Conservation (phyloP, 2,888 invertebrate genomes). For the Podotricha telesiphe region DNA sequence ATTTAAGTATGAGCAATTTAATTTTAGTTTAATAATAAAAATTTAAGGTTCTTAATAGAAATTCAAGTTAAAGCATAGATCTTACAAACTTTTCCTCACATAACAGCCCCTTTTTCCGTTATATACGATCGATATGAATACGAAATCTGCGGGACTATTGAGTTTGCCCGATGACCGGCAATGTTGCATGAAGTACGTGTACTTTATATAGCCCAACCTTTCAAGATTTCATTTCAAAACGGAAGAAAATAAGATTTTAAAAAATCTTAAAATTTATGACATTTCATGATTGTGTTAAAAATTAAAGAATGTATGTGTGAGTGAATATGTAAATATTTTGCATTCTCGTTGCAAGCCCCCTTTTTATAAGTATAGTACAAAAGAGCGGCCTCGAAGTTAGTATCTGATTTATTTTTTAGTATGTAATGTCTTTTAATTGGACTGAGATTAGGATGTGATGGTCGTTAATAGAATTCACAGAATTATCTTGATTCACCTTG, state of each 20-base stretch:
- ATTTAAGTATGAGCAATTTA: too few species aligned
- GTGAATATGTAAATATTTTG: too few species aligned
- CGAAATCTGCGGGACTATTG: constrained; percentile 9
- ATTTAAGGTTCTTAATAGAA: background rate
- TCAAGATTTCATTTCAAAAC: background rate
- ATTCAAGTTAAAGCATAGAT: background rate
- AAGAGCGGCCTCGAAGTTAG: too few species aligned
- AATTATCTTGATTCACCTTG: too few species aligned
- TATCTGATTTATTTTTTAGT: too few species aligned
- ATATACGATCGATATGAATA: constrained; percentile 18
- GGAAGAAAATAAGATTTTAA: background rate
- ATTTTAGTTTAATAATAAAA: background rate
- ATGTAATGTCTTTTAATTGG: too few species aligned
- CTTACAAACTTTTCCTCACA: background rate
- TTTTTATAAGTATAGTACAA: too few species aligned
- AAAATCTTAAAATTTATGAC: background rate
- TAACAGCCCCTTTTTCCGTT: background rate
- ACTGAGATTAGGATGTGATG: too few species aligned
- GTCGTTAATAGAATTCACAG: too few species aligned
- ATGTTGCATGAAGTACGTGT: background rate
- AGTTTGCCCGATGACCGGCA: constrained; percentile 19
- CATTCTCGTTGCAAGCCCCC: too few species aligned
- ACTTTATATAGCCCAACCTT: background rate
- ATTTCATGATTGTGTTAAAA: too few species aligned
- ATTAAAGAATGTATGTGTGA: too few species aligned